These are phyloP conservation scores for Hylaea fasciaria DNA, from an alignment of 2,888 invertebrate genomes.

Conservation along the genomic window DNA sequence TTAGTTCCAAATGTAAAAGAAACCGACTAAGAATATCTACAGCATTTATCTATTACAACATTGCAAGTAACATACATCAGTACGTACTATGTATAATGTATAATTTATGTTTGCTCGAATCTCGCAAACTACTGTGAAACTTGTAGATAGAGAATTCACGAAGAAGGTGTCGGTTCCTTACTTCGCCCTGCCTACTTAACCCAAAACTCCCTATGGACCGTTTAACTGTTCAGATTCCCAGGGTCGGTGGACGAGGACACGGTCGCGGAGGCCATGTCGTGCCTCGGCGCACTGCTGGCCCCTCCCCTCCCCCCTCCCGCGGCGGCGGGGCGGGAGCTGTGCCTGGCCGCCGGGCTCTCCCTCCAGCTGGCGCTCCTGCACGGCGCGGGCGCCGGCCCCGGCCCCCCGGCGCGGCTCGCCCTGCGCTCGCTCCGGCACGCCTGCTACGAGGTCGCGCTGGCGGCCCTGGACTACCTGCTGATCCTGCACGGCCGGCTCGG, in stretches of 20 bases:
- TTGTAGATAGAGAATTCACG: too few species aligned
- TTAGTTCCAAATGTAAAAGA: too few species aligned
- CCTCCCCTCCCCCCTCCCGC: not conserved
- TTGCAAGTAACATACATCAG: too few species aligned
- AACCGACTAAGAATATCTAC: too few species aligned
- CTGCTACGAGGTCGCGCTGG: not conserved
- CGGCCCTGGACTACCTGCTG: slow-evolving; percentile 1
- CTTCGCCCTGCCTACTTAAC: too few species aligned
- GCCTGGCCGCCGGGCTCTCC: slow-evolving; percentile 49
- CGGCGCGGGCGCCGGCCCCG: too few species aligned
- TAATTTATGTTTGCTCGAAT: too few species aligned
- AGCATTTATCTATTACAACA: too few species aligned
- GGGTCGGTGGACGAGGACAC: not conserved
- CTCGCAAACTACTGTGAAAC: too few species aligned
- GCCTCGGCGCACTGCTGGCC: not conserved
- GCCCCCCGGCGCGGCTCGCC: not conserved
- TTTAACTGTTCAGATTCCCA: slow-evolving; percentile 8
- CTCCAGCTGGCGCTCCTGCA: slow-evolving; percentile 7
- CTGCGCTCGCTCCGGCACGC: not conserved
- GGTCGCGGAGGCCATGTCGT: not conserved
- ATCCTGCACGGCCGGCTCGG: not conserved
- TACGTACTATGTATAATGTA: too few species aligned
- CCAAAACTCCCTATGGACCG: not conserved
- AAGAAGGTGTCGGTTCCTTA: too few species aligned
- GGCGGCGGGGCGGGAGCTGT: slow-evolving; percentile 4